Evolutionary conservation across 1,140 invertebrate species (phyloP).

Genomic region (Brachionus sp.): DNA sequence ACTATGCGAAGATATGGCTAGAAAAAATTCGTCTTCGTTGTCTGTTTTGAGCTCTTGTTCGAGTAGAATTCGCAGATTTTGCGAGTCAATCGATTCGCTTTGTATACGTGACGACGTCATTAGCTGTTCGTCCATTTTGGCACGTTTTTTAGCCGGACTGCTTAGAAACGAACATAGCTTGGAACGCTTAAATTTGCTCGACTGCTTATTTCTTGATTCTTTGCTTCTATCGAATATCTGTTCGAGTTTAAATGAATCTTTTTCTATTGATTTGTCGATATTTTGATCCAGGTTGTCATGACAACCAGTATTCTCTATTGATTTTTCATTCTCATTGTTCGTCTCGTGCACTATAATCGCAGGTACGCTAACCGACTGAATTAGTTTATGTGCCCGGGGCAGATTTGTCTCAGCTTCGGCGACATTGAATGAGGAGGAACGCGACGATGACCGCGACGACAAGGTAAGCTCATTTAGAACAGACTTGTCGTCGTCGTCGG

Average conservation of each 20-base stretch:
- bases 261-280: neutral
- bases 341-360: neutral
- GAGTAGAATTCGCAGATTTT: neutral
- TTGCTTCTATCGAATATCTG: neutral
- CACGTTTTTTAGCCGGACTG: neutral
- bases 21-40: conserved; percentile 38
- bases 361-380: neutral
- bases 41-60: neutral
- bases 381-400: neutral
- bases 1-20: conserved; percentile 10
- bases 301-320: neutral
- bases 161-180: neutral
- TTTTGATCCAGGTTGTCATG: neutral
- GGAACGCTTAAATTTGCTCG: neutral
- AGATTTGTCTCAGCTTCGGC: neutral
- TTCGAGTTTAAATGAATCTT: neutral
- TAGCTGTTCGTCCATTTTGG: neutral
- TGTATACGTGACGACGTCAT: neutral
- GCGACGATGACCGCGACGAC: neutral
- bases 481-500: neutral
- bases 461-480: neutral
- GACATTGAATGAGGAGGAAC: neutral
- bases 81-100: neutral
- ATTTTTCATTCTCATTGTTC: conserved; percentile 4
- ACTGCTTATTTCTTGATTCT: neutral